Base-by-base conservation (phyloP, 2,888 invertebrate species). In the Uloborus plumipes region DNA sequence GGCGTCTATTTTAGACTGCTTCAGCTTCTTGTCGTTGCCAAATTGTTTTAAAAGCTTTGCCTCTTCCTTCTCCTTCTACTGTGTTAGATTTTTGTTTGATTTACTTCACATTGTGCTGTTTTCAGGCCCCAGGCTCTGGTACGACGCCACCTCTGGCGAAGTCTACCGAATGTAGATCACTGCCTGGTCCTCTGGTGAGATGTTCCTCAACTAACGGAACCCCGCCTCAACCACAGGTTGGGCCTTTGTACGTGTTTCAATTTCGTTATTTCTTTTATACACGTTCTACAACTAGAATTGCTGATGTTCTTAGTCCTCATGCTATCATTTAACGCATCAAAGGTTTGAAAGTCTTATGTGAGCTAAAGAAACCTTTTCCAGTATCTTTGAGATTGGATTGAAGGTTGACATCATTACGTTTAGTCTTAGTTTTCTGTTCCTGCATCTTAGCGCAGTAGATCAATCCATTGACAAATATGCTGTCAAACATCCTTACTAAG, bases 41-140 rank as follows among this genome's bases (percentile, higher is more conserved):
- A 22, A 49, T 31, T 67, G 59, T 67, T 61, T 59, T 39, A 66
- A 51, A 22, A 15, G 67, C 39, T 55, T 65, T 39, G 39, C 39
- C 9, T 39, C 39, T 39, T 39, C 39, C 39, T 39, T 6, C n/a
- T 58, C 20, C 20, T 58, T 18, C 20, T 58, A 20, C 20, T 18
- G 20, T 58, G 18, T 58, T 58, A 20, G n/a, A 58, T 53, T 67
- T 26, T 26, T 53, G 15, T 51, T 50, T 51, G 51, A 31, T n/a
- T 13, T 53, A 51, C 67, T 53, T 49, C 49, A 26, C 51, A 31
- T 55, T 75, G 22, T 77, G 64, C 78, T 72, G 62, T 82, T 83
- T 83, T 65, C 83, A 83, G 83, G 83, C 83, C 83, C 83, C 53
- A 72, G 83, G 31, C 83, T 83, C 61, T 83, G 83, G 83, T 83